Percentiles rank a stretch among this genome's conserved stretches.
Conservation (phyloP, 2,113 vertebrate species). For the Baryphthengus martii region DNA sequence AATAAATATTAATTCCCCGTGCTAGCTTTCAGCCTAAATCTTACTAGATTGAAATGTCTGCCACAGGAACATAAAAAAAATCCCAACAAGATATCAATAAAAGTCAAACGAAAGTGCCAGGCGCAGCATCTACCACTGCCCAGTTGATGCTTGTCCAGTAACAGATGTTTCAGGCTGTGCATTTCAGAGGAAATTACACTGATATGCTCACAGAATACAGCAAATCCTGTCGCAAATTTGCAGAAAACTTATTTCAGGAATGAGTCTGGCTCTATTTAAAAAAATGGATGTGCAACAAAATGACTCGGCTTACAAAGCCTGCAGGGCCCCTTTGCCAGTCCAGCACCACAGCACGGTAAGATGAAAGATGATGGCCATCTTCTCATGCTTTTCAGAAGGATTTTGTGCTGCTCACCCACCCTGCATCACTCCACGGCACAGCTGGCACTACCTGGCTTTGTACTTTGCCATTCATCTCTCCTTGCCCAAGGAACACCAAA, state of each 20-base stretch:
- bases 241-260: not conserved
- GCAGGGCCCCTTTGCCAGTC: not conserved
- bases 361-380: fast-evolving
- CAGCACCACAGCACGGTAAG: not conserved
- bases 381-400: not conserved
- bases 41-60: not conserved
- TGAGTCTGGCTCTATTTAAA: not conserved
- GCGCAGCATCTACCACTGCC: not conserved
- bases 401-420: not conserved
- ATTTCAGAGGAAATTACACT: not conserved
- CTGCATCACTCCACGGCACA: not conserved
- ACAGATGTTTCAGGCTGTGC: not conserved
- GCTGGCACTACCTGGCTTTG: not conserved
- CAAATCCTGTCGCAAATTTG: not conserved
- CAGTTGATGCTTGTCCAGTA: not conserved
- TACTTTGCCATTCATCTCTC: not conserved
- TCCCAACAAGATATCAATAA: not conserved
- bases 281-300: not conserved
- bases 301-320: not conserved
- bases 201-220: not conserved
- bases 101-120: not conserved
- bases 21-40: not conserved
- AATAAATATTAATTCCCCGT: not conserved
- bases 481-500: not conserved
- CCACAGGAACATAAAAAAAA: not conserved